These are phyloP conservation scores for Xanthorhoe designata DNA, from an alignment of 2,888 invertebrate genomes.

Conservation along the genomic window DNA sequence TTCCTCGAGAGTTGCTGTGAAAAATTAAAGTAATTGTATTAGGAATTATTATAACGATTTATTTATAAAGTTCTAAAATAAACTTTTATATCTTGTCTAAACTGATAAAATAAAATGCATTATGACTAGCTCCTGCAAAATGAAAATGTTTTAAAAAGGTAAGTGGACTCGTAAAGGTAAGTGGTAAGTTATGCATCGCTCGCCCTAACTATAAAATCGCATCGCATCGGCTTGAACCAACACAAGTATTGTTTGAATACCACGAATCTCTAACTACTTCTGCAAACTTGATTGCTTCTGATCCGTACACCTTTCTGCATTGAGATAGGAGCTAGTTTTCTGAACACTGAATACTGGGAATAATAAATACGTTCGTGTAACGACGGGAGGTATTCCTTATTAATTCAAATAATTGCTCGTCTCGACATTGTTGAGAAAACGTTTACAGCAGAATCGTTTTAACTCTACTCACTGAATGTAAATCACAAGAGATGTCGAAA, in stretches of 20 bases:
- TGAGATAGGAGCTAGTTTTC: constrained; percentile 41
- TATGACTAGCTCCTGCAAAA: constrained; percentile 27
- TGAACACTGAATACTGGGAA: constrained; percentile 51
- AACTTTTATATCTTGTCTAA: background rate
- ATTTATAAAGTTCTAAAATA: background rate
- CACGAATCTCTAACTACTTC: constrained; percentile 64
- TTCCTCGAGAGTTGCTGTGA: too few species aligned
- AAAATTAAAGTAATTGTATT: background rate
- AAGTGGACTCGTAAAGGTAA: constrained; percentile 63
- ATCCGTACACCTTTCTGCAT: constrained; percentile 29
- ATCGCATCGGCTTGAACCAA: constrained; percentile 71
- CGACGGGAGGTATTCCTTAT: constrained; percentile 55
- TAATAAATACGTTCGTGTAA: constrained; percentile 47
- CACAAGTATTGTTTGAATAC: constrained; percentile 70
- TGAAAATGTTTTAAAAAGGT: constrained; percentile 56
- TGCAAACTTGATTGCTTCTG: constrained; percentile 56
- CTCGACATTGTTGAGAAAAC: constrained; percentile 52
- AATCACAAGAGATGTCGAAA: constrained; percentile 16
- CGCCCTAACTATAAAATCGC: constrained; percentile 64
- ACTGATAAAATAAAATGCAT: background rate
- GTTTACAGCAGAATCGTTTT: constrained; percentile 51
- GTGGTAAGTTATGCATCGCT: constrained; percentile 65
- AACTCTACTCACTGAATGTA: constrained; percentile 41
- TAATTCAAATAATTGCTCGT: constrained; percentile 60
- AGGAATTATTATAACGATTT: background rate